Base-by-base conservation (phyloP, 2,113 vertebrate genomes). In the Panthera uncia region DNA sequence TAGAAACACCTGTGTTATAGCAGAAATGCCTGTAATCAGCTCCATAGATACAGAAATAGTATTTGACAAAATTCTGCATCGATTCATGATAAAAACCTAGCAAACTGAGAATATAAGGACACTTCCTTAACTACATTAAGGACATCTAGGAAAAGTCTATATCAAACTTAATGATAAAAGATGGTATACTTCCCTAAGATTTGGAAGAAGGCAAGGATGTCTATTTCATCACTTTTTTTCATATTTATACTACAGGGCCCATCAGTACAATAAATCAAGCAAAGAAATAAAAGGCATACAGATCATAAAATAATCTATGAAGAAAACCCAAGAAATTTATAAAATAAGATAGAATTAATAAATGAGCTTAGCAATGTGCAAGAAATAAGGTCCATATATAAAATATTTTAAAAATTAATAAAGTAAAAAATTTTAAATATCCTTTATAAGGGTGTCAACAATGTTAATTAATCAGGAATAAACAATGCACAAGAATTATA, bases 11-110 rank as follows among this genome's bases (percentile, higher is more conserved):
- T 38, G 36, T 19, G 19, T 73, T 66, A n/a, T 21, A 83, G 63
- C 74, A 98, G 36, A 85, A 76, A 31, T 85, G 25, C 85, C 15
- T 31, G 7, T 23, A 80, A 52, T 81, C 16, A 5, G 45, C 50
- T 91, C 91, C 81, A 97, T 21, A 94, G 78, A 84, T 21, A 12
- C 29, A 76, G 25, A 73, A 93, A 95, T 73, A 25, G 16, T 31
- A 16, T 57, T 80, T 73, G 27, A 87, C 50, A 84, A 63, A 81
- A 97, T 80, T 74, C 52, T 94, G 38, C 57, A 91, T 18, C 57
- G 38, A 69, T 38, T 55, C 57, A 36, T 50, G 29, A 48, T 69
- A 69, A 86, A 84, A 90, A 61, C 33, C 57, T 73, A 86, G 66
- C 79, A 69, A 92, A 52, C 15, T 57, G 68, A 78, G 15, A 78